A percentile compares a stretch with the other conserved stretches of the same genome.
These are phyloP conservation scores for Crotalus helleri DNA, from an alignment of 2,113 vertebrate species.

Conservation along the genomic window DNA sequence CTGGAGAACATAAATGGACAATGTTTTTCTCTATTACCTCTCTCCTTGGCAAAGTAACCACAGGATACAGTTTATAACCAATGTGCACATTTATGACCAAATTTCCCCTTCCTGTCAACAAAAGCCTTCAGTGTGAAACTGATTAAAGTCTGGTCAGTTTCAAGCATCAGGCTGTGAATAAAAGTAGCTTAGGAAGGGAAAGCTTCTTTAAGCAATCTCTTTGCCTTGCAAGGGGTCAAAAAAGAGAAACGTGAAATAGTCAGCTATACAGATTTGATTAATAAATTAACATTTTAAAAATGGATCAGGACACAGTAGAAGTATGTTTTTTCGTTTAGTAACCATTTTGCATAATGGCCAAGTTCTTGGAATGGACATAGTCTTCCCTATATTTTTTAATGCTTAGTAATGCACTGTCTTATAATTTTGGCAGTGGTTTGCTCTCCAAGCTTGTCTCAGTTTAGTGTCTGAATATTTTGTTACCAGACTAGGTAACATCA, in stretches of 20 bases:
- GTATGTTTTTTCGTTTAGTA: no score
- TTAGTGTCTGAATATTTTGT: no score
- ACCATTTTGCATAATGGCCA: background rate
- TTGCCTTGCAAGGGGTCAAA: background rate
- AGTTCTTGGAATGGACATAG: background rate
- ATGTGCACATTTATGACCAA: background rate
- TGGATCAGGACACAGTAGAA: background rate
- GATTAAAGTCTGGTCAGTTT: background rate
- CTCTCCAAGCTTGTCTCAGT: no score
- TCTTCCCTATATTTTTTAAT: background rate
- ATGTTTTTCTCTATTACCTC: background rate
- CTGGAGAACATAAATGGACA: background rate
- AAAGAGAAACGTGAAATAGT: no score
- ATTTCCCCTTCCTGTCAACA: background rate
- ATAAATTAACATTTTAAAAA: no score
- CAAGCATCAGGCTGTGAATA: background rate
- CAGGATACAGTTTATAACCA: background rate
- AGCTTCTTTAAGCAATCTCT: background rate
- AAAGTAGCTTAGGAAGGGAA: background rate
- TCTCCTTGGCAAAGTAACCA: background rate
- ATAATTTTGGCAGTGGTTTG: background rate
- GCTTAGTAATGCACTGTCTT: background rate
- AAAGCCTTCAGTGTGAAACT: background rate
- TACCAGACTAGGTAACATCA: no score
- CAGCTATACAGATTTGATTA: no score